Evolutionary conservation across 2,113 vertebrate species (phyloP), one percentile per base, ranked within the genome.

Genomic region (Myotis brandtii): DNA sequence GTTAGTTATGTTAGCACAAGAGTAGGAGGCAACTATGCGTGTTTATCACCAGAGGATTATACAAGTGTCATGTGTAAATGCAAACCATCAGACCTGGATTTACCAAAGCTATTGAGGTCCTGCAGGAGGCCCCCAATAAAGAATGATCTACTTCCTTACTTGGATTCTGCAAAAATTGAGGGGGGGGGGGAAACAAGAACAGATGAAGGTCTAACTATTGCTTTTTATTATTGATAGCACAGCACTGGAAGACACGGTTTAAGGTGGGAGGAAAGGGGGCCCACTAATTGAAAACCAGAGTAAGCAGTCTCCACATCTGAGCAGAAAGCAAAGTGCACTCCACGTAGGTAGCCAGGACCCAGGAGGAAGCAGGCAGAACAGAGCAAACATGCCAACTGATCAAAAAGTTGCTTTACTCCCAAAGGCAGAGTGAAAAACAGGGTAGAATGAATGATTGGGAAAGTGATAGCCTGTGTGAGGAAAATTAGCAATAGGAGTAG

Each of bases 81-180:
- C 48, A 52, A 82, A 59, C 5, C 16, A 30, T 73, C 34, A 83
- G 66, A 80, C 20, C 20, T 17, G 81, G 86, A 32, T 80, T 93
- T 76, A 77, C 11, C 40, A 85, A 81, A 56, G 34, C 13, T 79
- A 13, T 1, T 34, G 40, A 1, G 9, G 18, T 81, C 43, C 90
- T 10, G 17, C 5, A 56, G 48, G 25, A 84, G 16, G 6, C 16
- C 11, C n/a, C 75, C 43, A 52, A 4, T 40, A 62, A 82, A 46
- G 23, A 72, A 54, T 30, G 69, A 94, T 69, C 43, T 17, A 56
- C 30, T 77, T 73, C 11, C n/a, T 40, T 86, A 50, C 62, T 56
- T 88, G 40, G 40, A 46, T 75, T 95, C 79, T 89, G 46, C 76
- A 56, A 40, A 96, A 56, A 72, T 14, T 50, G n/a, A 46, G 46